These are phyloP conservation scores for Myiozetetes cayanensis DNA, from an alignment of 2,113 vertebrate genomes.

Conservation along the genomic window DNA sequence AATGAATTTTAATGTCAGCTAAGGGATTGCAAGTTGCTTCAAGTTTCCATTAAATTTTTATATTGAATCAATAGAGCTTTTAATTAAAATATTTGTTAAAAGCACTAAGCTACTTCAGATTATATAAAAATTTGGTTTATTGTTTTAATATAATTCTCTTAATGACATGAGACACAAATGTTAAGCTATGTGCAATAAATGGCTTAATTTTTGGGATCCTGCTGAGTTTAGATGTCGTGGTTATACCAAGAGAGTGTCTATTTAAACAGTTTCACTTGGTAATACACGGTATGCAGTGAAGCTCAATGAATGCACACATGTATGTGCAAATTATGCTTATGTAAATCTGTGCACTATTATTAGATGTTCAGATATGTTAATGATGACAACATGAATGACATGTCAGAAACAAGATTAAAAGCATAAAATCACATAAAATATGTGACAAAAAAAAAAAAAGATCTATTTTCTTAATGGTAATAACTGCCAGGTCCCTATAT, in stretches of 20 bases:
- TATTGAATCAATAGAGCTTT: not conserved
- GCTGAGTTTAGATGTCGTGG: not conserved
- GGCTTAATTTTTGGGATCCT: not conserved
- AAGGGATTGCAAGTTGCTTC: not conserved
- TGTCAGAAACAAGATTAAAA: not conserved
- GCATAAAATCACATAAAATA: not conserved
- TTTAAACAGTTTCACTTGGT: not conserved
- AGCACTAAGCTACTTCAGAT: not conserved
- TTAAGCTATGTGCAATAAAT: not conserved
- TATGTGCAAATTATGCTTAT: not conserved
- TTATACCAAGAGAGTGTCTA: not conserved
- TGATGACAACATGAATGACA: not conserved
- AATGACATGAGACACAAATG: not conserved
- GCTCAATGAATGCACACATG: not conserved
- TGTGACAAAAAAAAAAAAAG: not conserved
- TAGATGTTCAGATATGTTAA: not conserved
- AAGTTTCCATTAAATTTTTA: not conserved
- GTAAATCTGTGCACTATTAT: not conserved
- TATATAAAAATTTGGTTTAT: not conserved
- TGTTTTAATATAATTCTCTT: not conserved
- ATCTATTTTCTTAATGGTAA: not conserved
- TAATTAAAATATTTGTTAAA: not conserved
- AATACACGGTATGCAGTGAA: not conserved
- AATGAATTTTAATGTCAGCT: not conserved
- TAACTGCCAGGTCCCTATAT: not conserved